phyloP scores from a whole-genome alignment of 2,113 vertebrate species.

The Varanus salvator region DNA sequence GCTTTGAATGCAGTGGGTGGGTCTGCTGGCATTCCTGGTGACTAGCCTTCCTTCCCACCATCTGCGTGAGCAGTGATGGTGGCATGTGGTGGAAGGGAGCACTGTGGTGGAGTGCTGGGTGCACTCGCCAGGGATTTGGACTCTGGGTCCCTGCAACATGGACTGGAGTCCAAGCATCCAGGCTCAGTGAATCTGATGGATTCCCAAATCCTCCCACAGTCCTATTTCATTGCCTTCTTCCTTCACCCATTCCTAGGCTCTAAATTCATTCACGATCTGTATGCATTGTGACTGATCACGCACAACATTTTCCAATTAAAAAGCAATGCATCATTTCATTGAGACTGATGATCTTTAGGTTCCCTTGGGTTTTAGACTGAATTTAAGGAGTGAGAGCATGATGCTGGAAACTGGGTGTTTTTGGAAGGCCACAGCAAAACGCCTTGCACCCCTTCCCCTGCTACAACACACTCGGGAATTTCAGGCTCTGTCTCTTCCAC shows the following conservation, averaged over 20 bases:
- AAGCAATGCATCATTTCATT: background rate
- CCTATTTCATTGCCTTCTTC: too few species aligned
- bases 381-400: background rate
- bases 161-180: too few species aligned
- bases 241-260: background rate
- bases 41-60: too few species aligned
- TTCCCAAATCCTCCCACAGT: too few species aligned
- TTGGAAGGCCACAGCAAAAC: background rate
- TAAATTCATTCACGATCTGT: background rate
- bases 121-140: too few species aligned
- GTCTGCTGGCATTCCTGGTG: too few species aligned
- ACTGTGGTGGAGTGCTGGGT: too few species aligned
- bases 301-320: background rate
- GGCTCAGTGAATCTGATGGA: too few species aligned
- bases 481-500: background rate
- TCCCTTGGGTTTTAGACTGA: background rate
- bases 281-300: background rate
- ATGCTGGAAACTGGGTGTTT: background rate
- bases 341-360: accelerated
- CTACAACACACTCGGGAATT: background rate
- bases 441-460: background rate
- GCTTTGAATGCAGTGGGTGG: too few species aligned
- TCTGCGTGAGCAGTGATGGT: too few species aligned
- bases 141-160: too few species aligned
- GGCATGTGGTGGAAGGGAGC: too few species aligned